Base-by-base conservation (phyloP, 1,140 invertebrate genomes). In the Callitettix versicolor region DNA sequence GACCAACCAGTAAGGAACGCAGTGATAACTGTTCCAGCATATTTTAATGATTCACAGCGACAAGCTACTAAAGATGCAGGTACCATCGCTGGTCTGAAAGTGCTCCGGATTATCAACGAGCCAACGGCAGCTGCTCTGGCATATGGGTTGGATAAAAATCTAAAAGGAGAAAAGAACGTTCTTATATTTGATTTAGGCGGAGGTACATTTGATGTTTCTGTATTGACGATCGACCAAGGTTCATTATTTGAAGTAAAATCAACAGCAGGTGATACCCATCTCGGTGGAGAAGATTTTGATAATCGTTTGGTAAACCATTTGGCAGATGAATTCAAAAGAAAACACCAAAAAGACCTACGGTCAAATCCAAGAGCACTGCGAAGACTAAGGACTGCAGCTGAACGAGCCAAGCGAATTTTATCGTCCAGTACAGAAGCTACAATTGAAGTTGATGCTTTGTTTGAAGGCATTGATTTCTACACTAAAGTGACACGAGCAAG, bases 171-270 rank as follows among this genome's bases (percentile, higher is more conserved):
- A 58, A 81, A 79, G 55, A 86, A 82, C 63, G 80, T 87, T 0
- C 68, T 86, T 0, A 84, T 86, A 34, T 87, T 85, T 58, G 84
- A 86, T 67, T 71, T 86, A 24, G 84, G 84, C 5, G 84, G 84
- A 41, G 83, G 84, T 15, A 85, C 84, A 38, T 86, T 86, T 57
- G 91, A 95, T 71, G 90, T 94, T 0, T 94, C 90, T 15, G 80
- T 94, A 40, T 69, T 95, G 1, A 80, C 83, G 46, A 92, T 95
- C 67, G 84, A 86, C 56, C 87, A 92, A 69, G 91, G 90, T 6
- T 83, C 82, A 0, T 67, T 85, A 17, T 86, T 85, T 62, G 80
- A 91, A 74, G 86, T 91, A 0, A 82, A 79, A 68, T 77, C 88
- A 0, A 91, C 88, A 6, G 82, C 86, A 0, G 84, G 84, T 0